Evolutionary conservation across 2,113 vertebrate species (phyloP), one percentile per base, ranked within the genome.

Genomic region (Columbina picui): DNA sequence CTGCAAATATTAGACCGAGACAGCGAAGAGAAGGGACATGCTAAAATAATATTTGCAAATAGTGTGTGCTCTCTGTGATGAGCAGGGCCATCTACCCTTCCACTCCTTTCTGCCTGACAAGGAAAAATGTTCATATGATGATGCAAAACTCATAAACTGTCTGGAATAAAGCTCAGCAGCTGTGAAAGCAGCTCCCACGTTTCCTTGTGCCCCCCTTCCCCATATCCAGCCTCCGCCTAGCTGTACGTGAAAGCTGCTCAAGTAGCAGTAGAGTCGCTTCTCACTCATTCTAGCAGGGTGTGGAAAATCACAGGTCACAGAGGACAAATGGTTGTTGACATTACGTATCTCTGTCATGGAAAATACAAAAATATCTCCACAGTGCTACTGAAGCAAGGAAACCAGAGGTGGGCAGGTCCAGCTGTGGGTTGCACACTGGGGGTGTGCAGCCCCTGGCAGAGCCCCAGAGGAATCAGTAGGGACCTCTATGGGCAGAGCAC

Each of bases 1-100:
- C 64, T 80, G 63, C 59, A 88, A 90, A 81, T 77, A 86, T 74
- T 90, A 86, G 25, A 50, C n/a, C 49, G 43, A 87, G 52, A 63
- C 11, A 64, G 50, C 19, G 22, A 95, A 76, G 38, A 77, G 27
- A 25, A 61, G 55, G 30, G 13, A 60, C 38, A 45, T 0, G 0
- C 23, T 93, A 80, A 77, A 93, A 55, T 60, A 93, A 56, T 89
- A 86, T 74, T 84, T 86, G 47, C 36, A 50, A 55, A 47, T 60
- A 47, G 34, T 3, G 0, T n/a, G 20, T 53, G 38, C 36, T 61
- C 0, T 2, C 34, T n/a, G 13, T 25, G 65, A 68, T 59, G 23
- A 67, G 23, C 34, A 50, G 18, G 47, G 3, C 50, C 65, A 55
- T 16, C 25, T 61, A 34, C 52, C 26, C 21, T 70, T 41, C 50